Conservation (phyloP, 2,113 vertebrate genomes). For the Barnardius zonarius region DNA sequence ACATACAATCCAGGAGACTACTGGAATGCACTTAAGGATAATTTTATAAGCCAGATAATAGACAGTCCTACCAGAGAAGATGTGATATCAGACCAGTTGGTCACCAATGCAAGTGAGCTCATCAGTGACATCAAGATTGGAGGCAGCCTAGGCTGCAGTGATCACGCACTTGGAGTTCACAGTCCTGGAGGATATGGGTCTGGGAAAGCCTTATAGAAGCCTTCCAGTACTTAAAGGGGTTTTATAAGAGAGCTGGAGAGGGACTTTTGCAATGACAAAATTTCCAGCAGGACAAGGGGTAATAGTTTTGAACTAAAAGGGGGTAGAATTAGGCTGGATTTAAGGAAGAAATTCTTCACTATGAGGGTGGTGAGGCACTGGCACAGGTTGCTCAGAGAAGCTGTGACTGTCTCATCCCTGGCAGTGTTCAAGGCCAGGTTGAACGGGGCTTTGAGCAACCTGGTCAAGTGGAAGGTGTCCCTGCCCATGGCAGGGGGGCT, state of each 20-base stretch:
- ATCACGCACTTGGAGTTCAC: not conserved
- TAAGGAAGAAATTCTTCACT: not conserved
- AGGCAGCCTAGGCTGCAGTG: not conserved
- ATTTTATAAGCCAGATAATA: not conserved
- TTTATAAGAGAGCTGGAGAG: not conserved
- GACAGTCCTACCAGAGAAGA: not conserved
- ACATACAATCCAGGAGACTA: not conserved
- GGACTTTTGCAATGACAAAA: not conserved
- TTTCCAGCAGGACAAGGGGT: not conserved
- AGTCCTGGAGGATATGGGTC: not conserved
- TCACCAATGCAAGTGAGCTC: not conserved
- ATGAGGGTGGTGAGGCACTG: not conserved
- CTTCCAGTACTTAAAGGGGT: not conserved
- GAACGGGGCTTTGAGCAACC: not conserved
- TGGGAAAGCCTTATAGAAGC: not conserved
- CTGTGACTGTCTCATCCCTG: not conserved
- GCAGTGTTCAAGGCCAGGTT: not conserved
- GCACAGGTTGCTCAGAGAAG: not conserved
- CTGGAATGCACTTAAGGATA: not conserved
- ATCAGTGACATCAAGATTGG: not conserved
- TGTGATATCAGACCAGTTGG: not conserved
- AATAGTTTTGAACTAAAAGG: not conserved
- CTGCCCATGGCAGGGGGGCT: not conserved
- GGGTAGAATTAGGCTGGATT: not conserved
- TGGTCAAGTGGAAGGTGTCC: not conserved